Evolutionary conservation across 1,140 invertebrate genomes (phyloP).

Genomic region (Macrostomum lignano): DNA sequence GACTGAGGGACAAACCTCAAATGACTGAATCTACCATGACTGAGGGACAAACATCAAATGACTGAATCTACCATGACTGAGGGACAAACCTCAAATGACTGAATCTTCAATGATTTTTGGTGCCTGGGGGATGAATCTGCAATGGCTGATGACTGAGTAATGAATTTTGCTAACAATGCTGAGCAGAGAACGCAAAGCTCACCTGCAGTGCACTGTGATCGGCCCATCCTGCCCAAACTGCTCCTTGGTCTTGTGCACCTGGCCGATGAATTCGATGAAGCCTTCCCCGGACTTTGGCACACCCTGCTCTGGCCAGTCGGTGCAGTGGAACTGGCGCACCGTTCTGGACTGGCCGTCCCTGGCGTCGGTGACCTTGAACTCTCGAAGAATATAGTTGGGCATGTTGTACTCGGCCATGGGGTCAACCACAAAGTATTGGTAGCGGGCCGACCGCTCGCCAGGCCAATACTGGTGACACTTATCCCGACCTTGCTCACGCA

Average conservation of each 20-base stretch:
- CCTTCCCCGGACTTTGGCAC: constrained; percentile 61
- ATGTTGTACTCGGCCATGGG: constrained; percentile 59
- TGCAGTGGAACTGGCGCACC: constrained; percentile 4
- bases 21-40: no score
- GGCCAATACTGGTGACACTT: constrained; percentile 46
- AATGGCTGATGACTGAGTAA: constrained; percentile 1
- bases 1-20: no score
- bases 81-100: no score
- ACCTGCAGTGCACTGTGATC: constrained; percentile 92
- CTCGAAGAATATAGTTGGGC: constrained; percentile 85
- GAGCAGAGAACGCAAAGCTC: constrained; percentile 9
- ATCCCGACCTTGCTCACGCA: constrained; percentile 56
- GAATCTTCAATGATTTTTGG: no score
- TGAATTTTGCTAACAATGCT: constrained; percentile 4
- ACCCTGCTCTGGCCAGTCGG: constrained; percentile 21
- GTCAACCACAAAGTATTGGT: constrained; percentile 4
- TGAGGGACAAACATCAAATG: no score
- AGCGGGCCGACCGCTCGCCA: constrained; percentile 9
- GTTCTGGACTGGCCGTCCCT: constrained; percentile 70
- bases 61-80: no score
- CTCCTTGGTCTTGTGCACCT: constrained; percentile 97
- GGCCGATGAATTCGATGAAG: constrained; percentile 65
- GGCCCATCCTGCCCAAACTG: constrained; percentile 97
- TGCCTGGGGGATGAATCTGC: no score
- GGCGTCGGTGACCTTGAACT: constrained; percentile 61